Evolutionary conservation across 2,113 vertebrate genomes (phyloP).

Genomic region (Pelobates fuscus): DNA sequence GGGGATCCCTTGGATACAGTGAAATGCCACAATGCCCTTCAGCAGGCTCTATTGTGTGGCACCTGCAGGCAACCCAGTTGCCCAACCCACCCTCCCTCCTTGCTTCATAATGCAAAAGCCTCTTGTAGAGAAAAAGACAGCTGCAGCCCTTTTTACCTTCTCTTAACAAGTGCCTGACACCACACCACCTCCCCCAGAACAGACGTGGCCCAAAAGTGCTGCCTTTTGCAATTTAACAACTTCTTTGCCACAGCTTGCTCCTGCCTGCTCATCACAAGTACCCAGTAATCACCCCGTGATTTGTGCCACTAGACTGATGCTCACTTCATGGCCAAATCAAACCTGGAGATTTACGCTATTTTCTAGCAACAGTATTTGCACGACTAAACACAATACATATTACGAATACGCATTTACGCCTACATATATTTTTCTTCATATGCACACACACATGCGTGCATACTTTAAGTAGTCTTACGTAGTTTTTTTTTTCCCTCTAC

Average conservation of each 20-base stretch:
- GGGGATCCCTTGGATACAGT: slow-evolving; percentile 19
- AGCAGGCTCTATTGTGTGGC: slow-evolving; percentile 37
- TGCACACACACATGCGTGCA: too few relatives aligned
- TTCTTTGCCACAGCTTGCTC: not conserved
- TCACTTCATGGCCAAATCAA: not conserved
- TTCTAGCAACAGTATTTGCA: too few relatives aligned
- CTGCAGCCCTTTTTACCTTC: slow-evolving; percentile 31
- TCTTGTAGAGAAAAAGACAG: slow-evolving; percentile 43
- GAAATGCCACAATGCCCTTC: slow-evolving; percentile 36
- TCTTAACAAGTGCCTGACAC: slow-evolving; percentile 26
- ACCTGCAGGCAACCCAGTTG: slow-evolving; percentile 37
- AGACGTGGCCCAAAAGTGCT: slow-evolving; percentile 17
- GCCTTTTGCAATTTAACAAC: not conserved
- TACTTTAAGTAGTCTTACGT: too few relatives aligned
- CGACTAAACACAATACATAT: too few relatives aligned
- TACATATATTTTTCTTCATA: too few relatives aligned
- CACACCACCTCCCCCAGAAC: slow-evolving; percentile 10
- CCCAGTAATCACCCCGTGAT: too few relatives aligned
- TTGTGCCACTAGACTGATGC: slow-evolving; percentile 2
- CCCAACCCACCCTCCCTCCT: slow-evolving; percentile 13
- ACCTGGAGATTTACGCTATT: too few relatives aligned
- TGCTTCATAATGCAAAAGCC: slow-evolving; percentile 7
- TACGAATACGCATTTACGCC: too few relatives aligned
- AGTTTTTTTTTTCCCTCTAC: too few relatives aligned
- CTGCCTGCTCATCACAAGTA: not conserved